phyloP scores from a whole-genome alignment of 2,888 invertebrate species.

The Saturnia pavonia region DNA sequence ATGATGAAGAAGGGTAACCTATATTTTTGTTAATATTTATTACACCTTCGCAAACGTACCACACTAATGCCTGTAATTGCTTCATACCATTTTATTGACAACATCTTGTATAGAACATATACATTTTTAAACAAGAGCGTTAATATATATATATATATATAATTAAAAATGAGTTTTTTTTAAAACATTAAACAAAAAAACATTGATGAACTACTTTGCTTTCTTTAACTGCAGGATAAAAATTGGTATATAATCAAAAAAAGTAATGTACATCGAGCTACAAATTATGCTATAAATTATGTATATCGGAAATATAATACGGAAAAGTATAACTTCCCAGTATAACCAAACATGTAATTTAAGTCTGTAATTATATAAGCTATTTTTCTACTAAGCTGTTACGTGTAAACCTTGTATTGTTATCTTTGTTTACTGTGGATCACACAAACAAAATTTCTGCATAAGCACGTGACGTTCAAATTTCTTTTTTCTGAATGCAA shows the following conservation, averaged over 20 bases:
- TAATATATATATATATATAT: too few species aligned
- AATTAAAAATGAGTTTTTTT: background rate
- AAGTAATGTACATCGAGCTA: background rate
- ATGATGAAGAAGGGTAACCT: too few species aligned
- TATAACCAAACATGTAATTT: background rate
- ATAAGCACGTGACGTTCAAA: too few species aligned
- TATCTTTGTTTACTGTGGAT: background rate
- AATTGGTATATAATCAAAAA: background rate
- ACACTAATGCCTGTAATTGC: too few species aligned
- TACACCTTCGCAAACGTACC: too few species aligned
- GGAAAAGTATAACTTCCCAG: background rate
- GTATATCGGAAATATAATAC: background rate
- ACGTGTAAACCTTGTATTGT: background rate
- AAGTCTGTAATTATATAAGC: background rate
- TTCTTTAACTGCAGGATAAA: conserved; percentile 1
- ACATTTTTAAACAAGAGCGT: too few species aligned
- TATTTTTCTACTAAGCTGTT: background rate
- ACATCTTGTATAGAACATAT: too few species aligned
- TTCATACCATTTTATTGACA: too few species aligned
- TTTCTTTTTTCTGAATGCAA: too few species aligned
- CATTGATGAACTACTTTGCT: background rate
- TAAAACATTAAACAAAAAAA: too few species aligned
- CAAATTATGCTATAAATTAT: too few species aligned
- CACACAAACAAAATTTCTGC: background rate
- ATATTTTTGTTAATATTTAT: too few species aligned